Conservation (phyloP, 1,140 invertebrate genomes). For the Drosophila nigromelanica region DNA sequence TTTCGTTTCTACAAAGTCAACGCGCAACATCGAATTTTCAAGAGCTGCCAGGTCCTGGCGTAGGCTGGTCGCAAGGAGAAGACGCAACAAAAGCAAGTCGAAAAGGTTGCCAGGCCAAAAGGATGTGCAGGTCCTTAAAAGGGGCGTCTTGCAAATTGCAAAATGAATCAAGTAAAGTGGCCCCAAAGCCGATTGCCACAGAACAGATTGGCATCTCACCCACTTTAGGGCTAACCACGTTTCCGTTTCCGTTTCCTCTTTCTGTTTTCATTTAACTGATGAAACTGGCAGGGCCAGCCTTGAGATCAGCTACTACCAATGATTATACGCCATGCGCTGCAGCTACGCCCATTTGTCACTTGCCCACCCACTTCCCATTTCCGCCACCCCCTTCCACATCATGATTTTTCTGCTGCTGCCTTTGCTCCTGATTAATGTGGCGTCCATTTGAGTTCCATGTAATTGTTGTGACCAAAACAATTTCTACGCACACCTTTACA, state of each 20-base stretch:
- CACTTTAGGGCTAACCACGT: constrained; percentile 13
- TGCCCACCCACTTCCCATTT: background rate
- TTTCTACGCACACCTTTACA: constrained; percentile 7
- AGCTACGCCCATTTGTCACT: constrained; percentile 25
- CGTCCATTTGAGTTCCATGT: constrained; percentile 33
- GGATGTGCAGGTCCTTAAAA: background rate
- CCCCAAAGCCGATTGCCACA: constrained; percentile 35
- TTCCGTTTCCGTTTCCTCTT: constrained; percentile 17
- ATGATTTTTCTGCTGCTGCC: too few species aligned
- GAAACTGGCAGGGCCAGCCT: background rate
- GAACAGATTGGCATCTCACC: constrained; percentile 22
- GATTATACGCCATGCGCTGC: background rate
- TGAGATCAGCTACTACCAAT: constrained; percentile 10
- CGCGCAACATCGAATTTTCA: background rate
- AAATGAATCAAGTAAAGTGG: constrained; percentile 44
- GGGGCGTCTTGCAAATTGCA: constrained; percentile 38
- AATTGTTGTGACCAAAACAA: constrained; percentile 34
- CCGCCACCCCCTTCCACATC: too few species aligned
- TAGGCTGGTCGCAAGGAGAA: background rate
- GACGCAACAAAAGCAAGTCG: constrained; percentile 3
- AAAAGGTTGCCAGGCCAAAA: constrained; percentile 35
- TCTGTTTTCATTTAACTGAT: constrained; percentile 13
- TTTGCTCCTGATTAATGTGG: constrained; percentile 36
- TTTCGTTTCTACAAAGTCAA: constrained; percentile 33
- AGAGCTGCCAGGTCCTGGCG: too few species aligned